Conservation (phyloP, 1,140 invertebrate genomes). For the Micrasema minimum region DNA sequence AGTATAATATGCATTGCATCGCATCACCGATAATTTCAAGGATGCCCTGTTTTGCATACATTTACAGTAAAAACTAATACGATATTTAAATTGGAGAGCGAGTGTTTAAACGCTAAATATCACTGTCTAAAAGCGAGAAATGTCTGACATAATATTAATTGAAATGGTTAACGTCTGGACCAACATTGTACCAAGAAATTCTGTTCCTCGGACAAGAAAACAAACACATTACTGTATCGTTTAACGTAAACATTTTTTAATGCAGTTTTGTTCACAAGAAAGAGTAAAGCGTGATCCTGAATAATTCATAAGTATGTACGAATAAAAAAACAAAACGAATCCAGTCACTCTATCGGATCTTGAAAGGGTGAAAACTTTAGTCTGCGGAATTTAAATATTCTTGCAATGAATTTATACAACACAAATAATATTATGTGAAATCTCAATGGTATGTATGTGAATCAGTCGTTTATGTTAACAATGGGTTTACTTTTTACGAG, state of each 20-base stretch:
- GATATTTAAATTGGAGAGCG: no score
- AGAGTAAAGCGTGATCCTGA: slow-evolving; percentile 27
- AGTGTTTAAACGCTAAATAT: no score
- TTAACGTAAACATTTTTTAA: slow-evolving; percentile 24
- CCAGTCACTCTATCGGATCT: slow-evolving; percentile 26
- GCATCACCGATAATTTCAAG: no score
- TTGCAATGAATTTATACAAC: slow-evolving; percentile 2
- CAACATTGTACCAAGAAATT: not conserved
- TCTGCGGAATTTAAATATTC: slow-evolving; percentile 20
- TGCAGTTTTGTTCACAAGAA: slow-evolving; percentile 17
- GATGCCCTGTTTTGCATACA: no score
- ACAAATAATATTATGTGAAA: no score
- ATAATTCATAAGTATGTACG: slow-evolving; percentile 34
- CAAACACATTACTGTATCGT: slow-evolving; percentile 30
- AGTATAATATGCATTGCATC: no score
- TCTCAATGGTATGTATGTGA: no score
- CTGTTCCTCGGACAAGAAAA: not conserved
- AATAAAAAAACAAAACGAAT: slow-evolving; percentile 18
- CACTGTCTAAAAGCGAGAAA: slow-evolving; percentile 14
- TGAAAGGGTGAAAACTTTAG: not conserved
- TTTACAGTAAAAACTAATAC: no score
- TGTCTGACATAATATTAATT: slow-evolving; percentile 17
- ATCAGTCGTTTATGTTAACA: no score
- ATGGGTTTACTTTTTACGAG: no score
- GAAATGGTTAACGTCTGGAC: slow-evolving; percentile 10